These are phyloP conservation scores for Schizopygopsis malacanthus DNA, from an alignment of 2,797 vertebrate species.

Conservation along the genomic window DNA sequence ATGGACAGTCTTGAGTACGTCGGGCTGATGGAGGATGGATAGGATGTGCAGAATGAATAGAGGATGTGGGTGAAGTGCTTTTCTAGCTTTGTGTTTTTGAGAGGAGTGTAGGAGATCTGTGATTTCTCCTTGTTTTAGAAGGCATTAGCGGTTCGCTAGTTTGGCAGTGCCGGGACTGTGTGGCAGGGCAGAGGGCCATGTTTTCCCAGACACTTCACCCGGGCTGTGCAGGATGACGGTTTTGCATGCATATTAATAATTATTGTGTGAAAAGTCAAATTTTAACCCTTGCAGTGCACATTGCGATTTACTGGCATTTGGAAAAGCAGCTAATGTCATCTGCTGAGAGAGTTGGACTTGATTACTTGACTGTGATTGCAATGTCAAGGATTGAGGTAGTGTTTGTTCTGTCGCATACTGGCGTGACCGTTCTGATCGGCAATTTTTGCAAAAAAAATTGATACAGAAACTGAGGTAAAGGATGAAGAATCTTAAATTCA, in stretches of 20 bases:
- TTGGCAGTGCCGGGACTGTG: neutral
- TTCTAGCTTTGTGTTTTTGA: neutral
- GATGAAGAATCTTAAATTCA: neutral
- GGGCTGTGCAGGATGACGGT: neutral
- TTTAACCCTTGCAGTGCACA: neutral
- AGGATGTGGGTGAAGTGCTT: conserved; percentile 4
- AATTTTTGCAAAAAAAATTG: neutral
- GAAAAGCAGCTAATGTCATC: neutral
- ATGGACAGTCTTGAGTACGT: conserved; percentile 5
- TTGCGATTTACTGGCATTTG: neutral
- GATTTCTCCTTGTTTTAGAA: conserved; percentile 19
- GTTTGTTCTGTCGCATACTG: neutral
- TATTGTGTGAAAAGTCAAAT: neutral
- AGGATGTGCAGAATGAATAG: neutral
- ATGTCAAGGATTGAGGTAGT: neutral
- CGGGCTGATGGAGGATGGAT: neutral
- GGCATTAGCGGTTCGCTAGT: neutral
- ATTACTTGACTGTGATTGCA: neutral
- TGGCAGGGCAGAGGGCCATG: conserved; percentile 3
- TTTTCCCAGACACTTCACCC: conserved; percentile 14
- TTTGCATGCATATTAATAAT: conserved; percentile 15
- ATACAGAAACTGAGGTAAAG: neutral
- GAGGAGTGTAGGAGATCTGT: neutral
- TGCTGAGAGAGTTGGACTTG: neutral
- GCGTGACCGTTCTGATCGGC: neutral